phyloP scores from a whole-genome alignment of 2,797 vertebrate species.

The Periophthalmus magnuspinnatus region DNA sequence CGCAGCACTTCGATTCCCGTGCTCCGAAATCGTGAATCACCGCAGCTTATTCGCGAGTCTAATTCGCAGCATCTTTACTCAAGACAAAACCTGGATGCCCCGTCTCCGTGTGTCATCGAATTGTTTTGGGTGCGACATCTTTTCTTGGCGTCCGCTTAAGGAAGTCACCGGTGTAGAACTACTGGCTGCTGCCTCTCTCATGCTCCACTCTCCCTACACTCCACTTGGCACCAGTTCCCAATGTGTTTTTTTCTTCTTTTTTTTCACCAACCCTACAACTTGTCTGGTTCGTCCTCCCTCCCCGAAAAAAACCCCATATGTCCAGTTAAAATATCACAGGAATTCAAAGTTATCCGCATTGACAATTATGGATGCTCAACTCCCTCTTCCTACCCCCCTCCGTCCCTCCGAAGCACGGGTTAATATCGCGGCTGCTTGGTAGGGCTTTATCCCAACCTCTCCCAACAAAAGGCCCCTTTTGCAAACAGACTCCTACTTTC shows the following conservation, averaged over 20 bases:
- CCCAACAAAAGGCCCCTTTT: slow-evolving; percentile 92
- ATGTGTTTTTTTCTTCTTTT: slow-evolving; percentile 29
- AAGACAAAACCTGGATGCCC: slow-evolving; percentile 26
- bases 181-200: slow-evolving; percentile 64
- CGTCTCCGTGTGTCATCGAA: slow-evolving; percentile 34
- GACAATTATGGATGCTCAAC: not conserved
- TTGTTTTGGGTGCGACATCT: slow-evolving; percentile 42
- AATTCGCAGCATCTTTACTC: slow-evolving; percentile 21
- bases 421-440: slow-evolving; percentile 92
- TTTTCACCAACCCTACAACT: slow-evolving; percentile 39
- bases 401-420: slow-evolving; percentile 80
- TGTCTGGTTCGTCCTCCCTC: slow-evolving; percentile 22
- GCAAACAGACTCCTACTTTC: slow-evolving; percentile 89
- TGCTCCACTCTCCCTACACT: slow-evolving; percentile 57
- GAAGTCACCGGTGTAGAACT: slow-evolving; percentile 53
- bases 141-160: slow-evolving; percentile 46
- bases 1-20: too few species aligned
- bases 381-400: slow-evolving; percentile 48
- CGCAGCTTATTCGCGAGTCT: not conserved
- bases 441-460: slow-evolving; percentile 87
- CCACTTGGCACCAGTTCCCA: slow-evolving; percentile 44
- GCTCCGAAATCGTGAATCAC: too few species aligned
- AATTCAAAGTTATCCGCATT: slow-evolving; percentile 3
- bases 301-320: slow-evolving; percentile 23
- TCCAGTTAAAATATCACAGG: slow-evolving; percentile 25